A percentile compares a stretch with the other conserved stretches of the same genome.
These are phyloP conservation scores for Dendrolimus punctatus DNA, from an alignment of 1,140 invertebrate genomes.

Conservation along the genomic window DNA sequence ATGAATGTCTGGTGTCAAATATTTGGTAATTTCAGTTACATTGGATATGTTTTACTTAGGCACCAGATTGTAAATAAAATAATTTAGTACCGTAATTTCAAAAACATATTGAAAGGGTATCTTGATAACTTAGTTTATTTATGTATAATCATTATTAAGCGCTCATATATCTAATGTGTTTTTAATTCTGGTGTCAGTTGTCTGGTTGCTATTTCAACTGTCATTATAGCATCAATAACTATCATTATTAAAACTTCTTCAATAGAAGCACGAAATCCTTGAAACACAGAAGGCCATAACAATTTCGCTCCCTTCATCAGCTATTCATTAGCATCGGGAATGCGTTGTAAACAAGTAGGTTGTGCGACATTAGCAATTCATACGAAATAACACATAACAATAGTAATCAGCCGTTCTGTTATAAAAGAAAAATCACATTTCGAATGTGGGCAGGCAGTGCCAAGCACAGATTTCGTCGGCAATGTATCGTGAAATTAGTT, in stretches of 20 bases:
- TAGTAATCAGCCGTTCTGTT: constrained; percentile 56
- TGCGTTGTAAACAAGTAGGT: constrained; percentile 22
- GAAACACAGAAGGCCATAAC: constrained; percentile 22
- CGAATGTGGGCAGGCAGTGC: constrained; percentile 56
- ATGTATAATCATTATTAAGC: too few relatives aligned
- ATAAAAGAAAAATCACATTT: constrained; percentile 61
- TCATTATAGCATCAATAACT: too few relatives aligned
- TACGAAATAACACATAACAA: constrained; percentile 63
- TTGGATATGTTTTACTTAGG: too few relatives aligned
- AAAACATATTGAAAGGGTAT: too few relatives aligned
- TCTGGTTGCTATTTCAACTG: too few relatives aligned
- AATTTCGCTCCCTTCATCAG: constrained; percentile 22
- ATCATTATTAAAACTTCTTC: background rate
- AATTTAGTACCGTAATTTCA: too few relatives aligned
- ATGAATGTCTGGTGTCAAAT: too few relatives aligned
- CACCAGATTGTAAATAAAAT: too few relatives aligned
- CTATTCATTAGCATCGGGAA: constrained; percentile 25
- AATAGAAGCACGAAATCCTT: constrained; percentile 14
- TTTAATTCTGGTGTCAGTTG: too few relatives aligned
- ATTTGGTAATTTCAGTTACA: too few relatives aligned
- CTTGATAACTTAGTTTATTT: too few relatives aligned
- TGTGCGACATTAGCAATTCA: constrained; percentile 56
- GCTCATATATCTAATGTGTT: too few relatives aligned
- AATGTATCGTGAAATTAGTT: constrained; percentile 72
- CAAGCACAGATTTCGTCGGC: constrained; percentile 69